These are phyloP conservation scores for Ommatoiulus sabulosus DNA, from an alignment of 2,888 invertebrate genomes.

Conservation along the genomic window DNA sequence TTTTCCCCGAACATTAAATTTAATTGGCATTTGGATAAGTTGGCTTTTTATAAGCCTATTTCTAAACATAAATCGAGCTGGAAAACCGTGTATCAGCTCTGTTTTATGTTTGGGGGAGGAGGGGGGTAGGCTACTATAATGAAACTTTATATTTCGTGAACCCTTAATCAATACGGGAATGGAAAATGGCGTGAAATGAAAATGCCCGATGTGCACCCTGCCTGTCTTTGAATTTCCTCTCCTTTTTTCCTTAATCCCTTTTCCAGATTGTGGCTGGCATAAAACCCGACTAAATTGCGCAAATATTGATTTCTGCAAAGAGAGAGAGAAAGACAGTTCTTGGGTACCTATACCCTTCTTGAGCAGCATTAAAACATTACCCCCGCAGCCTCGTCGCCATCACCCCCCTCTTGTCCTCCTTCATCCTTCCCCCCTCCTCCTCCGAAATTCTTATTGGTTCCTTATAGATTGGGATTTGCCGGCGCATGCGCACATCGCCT, in stretches of 20 bases:
- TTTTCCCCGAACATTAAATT: not conserved
- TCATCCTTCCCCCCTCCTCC: not conserved
- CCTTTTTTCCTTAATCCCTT: constrained; percentile 10
- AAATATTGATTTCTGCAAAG: constrained; percentile 31
- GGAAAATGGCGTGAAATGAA: constrained; percentile 47
- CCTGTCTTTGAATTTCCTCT: not conserved
- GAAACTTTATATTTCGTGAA: constrained; percentile 10
- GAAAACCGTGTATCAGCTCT: constrained; percentile 38
- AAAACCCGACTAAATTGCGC: constrained; percentile 42
- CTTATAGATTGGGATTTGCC: constrained; percentile 44
- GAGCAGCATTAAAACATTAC: constrained; percentile 28
- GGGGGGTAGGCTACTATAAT: constrained; percentile 23
- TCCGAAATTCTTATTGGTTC: constrained; percentile 41
- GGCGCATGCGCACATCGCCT: not conserved
- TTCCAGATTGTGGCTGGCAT: constrained; percentile 47
- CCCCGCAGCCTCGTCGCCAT: constrained; percentile 17
- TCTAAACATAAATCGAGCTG: constrained; percentile 13
- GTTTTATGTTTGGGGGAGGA: not conserved
- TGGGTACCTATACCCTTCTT: constrained; percentile 41
- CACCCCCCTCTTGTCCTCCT: not conserved
- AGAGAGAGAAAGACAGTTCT: not conserved
- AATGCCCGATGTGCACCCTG: constrained; percentile 1
- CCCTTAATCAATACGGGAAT: constrained; percentile 37
- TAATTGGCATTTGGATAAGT: not conserved
- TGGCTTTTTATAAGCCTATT: not conserved